A percentile compares a stretch with the other conserved stretches of the same genome.
Evolutionary conservation across 1,140 invertebrate genomes (phyloP).

Genomic region (Gryon sp.): DNA sequence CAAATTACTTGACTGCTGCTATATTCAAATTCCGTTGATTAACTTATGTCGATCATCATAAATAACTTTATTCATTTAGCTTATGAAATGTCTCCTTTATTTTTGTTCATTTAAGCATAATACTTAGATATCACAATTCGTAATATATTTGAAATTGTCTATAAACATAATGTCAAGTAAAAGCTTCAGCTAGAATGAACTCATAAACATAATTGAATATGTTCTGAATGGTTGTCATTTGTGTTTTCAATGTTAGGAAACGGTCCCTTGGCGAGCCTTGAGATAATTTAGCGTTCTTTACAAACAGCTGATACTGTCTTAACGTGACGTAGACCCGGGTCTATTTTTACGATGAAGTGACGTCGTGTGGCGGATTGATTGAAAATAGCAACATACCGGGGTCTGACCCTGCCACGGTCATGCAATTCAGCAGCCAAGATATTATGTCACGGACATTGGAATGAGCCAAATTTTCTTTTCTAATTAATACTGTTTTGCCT

Average conservation of each 20-base stretch:
- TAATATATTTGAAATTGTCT: background rate
- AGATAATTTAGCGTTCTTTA: slow-evolving; percentile 51
- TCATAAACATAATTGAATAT: slow-evolving; percentile 54
- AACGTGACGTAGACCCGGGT: slow-evolving; percentile 68
- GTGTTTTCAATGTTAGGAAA: slow-evolving; percentile 37
- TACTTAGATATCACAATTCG: too few relatives aligned
- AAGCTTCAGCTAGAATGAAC: slow-evolving; percentile 18
- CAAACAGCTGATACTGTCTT: slow-evolving; percentile 63
- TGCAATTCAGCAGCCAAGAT: slow-evolving; percentile 55
- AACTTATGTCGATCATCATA: too few relatives aligned
- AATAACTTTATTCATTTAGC: too few relatives aligned
- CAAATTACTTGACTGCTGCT: too few relatives aligned
- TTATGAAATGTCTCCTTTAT: background rate
- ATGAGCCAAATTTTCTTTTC: slow-evolving; percentile 28
- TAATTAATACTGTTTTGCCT: slow-evolving; percentile 51
- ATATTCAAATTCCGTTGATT: too few relatives aligned
- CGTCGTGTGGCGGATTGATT: slow-evolving; percentile 66
- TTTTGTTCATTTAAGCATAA: too few relatives aligned
- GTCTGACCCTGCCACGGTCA: slow-evolving; percentile 61
- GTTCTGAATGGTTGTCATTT: slow-evolving; percentile 31
- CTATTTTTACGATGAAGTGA: slow-evolving; percentile 69
- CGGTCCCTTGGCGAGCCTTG: slow-evolving; percentile 50
- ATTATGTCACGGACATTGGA: slow-evolving; percentile 57
- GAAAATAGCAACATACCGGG: slow-evolving; percentile 66
- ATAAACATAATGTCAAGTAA: too few relatives aligned